Evolutionary conservation across 2,113 vertebrate species (phyloP).

Genomic region (Callithrix jacchus): DNA sequence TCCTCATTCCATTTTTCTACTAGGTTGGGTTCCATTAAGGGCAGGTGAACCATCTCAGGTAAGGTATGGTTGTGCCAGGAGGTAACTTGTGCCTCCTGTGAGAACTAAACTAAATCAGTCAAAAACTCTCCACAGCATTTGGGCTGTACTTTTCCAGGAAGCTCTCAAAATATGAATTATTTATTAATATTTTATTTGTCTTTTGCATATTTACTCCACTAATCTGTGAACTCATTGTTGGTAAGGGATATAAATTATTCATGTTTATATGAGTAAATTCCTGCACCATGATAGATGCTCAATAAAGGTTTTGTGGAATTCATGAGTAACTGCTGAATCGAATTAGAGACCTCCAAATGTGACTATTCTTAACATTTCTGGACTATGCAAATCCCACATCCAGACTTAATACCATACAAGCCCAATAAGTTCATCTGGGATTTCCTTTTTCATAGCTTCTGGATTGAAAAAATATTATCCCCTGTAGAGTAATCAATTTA

Average conservation of each 20-base stretch:
- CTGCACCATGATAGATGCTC: neutral
- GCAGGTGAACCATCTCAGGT: neutral
- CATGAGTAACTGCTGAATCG: neutral
- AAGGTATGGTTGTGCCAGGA: too few relatives aligned
- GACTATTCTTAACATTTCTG: neutral
- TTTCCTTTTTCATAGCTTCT: neutral
- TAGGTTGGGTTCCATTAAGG: neutral
- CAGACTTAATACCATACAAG: neutral
- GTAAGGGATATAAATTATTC: neutral
- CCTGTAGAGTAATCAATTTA: neutral
- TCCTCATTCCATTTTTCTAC: neutral
- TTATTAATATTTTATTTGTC: neutral
- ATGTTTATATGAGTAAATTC: neutral
- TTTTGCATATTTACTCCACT: neutral
- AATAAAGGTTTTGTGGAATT: neutral
- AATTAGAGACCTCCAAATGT: neutral
- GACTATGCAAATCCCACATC: neutral
- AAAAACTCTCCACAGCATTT: neutral
- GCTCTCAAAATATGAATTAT: neutral
- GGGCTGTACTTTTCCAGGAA: neutral
- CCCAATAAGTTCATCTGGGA: neutral
- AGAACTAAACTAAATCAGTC: neutral
- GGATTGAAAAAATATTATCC: neutral
- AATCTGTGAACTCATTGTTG: neutral
- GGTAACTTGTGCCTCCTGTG: neutral